Conservation (phyloP, 92 coral and sea anemone species). For the Zoanthus gigantus region DNA sequence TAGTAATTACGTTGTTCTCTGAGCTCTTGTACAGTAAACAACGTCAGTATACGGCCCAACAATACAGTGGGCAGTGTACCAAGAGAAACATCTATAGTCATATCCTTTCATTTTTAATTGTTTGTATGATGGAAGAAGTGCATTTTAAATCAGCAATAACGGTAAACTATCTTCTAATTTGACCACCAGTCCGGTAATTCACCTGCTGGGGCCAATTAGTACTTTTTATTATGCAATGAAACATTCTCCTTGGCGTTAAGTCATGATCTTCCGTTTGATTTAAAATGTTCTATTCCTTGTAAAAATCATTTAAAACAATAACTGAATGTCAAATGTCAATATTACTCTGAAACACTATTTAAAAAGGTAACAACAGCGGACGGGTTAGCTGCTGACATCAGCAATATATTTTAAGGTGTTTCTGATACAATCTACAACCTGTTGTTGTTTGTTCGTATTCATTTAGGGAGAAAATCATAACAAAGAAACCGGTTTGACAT, state of each 20-base stretch:
- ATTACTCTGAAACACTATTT: background rate
- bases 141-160: background rate
- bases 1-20: too few species aligned
- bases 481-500: background rate
- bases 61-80: too few species aligned
- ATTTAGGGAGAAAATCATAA: background rate
- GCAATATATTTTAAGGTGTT: background rate
- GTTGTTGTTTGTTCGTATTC: constrained; percentile 6
- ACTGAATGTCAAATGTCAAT: background rate
- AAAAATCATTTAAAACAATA: background rate
- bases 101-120: too few species aligned
- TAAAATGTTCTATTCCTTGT: background rate
- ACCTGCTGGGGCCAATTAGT: constrained; percentile 24
- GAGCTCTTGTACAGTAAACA: too few species aligned
- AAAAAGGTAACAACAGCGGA: background rate
- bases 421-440: background rate
- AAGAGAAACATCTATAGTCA: too few species aligned
- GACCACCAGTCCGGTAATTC: background rate
- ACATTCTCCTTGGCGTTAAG: background rate
- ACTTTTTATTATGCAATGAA: background rate
- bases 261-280: background rate
- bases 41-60: too few species aligned
- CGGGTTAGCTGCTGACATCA: constrained; percentile 18
- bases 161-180: background rate
- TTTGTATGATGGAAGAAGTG: background rate